Evolutionary conservation across 2,113 vertebrate species (phyloP).

Genomic region (Sterrhoptilus dennistouni): DNA sequence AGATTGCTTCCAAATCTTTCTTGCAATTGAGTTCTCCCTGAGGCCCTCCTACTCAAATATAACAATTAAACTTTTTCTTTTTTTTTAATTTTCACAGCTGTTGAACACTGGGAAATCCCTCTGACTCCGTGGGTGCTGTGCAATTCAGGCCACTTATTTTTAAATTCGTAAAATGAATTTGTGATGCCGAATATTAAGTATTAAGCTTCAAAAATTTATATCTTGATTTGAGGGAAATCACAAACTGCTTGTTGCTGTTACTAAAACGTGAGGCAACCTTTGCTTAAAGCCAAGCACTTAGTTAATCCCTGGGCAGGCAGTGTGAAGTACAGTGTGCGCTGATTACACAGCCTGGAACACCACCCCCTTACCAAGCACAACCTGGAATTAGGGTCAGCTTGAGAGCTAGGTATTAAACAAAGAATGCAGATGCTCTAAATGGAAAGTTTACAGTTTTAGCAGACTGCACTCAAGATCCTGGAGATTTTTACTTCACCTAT

Average conservation of each 20-base stretch:
- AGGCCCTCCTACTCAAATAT: not conserved
- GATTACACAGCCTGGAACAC: not conserved
- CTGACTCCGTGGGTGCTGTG: not conserved
- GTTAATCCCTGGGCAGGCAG: not conserved
- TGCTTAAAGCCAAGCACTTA: not conserved
- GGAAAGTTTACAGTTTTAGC: slow-evolving; percentile 69
- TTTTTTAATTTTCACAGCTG: not conserved
- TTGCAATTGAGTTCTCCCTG: not conserved
- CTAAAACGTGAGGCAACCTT: not conserved
- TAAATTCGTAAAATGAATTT: not conserved
- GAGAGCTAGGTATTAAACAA: slow-evolving; percentile 43
- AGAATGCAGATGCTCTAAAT: slow-evolving; percentile 70
- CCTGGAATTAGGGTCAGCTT: slow-evolving; percentile 18
- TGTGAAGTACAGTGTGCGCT: not conserved
- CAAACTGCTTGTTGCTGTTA: not conserved
- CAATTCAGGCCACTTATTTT: not conserved
- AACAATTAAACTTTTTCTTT: not conserved
- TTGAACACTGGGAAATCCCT: not conserved
- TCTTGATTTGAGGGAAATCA: not conserved
- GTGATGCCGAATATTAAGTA: not conserved
- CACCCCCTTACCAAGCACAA: slow-evolving; percentile 30
- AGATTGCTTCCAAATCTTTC: not conserved
- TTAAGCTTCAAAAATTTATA: not conserved
- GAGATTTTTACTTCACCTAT: slow-evolving; percentile 72
- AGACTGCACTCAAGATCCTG: slow-evolving; percentile 62